Evolutionary conservation across 2,888 invertebrate species (phyloP), one percentile per base, ranked within the genome.

Genomic region (Cheilosia grossa): DNA sequence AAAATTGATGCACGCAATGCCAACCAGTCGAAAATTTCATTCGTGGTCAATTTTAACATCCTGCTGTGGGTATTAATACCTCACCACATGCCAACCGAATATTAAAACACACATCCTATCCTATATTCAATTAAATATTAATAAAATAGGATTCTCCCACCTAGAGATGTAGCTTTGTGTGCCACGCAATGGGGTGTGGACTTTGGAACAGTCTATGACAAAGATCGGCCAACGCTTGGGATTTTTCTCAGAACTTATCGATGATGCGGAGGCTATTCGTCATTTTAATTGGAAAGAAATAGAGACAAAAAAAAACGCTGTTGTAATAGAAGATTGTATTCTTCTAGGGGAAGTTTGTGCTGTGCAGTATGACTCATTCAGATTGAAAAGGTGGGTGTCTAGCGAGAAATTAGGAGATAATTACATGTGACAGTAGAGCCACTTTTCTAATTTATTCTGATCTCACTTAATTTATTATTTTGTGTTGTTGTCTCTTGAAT

Each of bases 41-140:
- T 82, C 49, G 79, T 51, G 82, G 79, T 82, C 78, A 79, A 79
- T 82, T 79, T 82, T 78, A 82, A 82, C 79, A 79, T 79, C 82
- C 82, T 78, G 79, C 63, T 79, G 82, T 44, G 78, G 82, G 67
- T 82, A 82, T 82, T 82, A 82, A 82, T 82, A 78, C 73, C 47
- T 82, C 79, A 51, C 79, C 79, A 69, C 82, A 82, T 82, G 67
- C 73, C 73, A 82, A 79, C 73, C 82, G 51, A 79, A 69, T 79
- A 82, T 82, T 82, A 69, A 82, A 82, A 82, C 79, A 73, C 82
- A 82, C 63, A 82, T 79, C 79, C 82, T 79, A 51, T 82, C 67
- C 73, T 58, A 69, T 63, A 69, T 82, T 82, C 73, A 82, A 79
- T 82, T 78, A 79, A 82, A 79, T 79, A 79, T 82, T 79, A 79